Percentiles rank a stretch among this genome's conserved stretches.
Conservation (phyloP, 2,797 vertebrate species). For the Periophthalmus magnuspinnatus region DNA sequence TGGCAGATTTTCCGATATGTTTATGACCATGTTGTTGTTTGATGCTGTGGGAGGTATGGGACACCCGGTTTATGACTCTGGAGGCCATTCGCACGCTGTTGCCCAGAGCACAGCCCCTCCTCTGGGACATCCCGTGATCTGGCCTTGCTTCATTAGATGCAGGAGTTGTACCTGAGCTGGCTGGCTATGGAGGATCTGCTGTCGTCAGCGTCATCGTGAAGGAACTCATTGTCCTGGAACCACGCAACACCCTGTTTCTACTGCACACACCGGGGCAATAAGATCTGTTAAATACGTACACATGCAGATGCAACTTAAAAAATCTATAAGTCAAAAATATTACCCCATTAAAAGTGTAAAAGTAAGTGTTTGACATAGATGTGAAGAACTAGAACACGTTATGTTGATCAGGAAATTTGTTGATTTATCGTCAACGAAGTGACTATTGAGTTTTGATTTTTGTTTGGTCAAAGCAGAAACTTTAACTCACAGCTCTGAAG, state of each 20-base stretch:
- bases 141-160: conserved; percentile 50
- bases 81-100: conserved; percentile 41
- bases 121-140: conserved; percentile 53
- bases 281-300: background rate
- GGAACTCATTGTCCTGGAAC: conserved; percentile 69
- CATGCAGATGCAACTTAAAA: background rate
- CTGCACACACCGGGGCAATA: conserved; percentile 49
- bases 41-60: conserved; percentile 16
- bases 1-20: background rate
- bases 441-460: too few species aligned
- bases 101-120: conserved; percentile 43
- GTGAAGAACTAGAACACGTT: too few species aligned
- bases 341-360: too few species aligned
- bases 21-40: conserved; percentile 13
- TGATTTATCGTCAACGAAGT: too few species aligned
- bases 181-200: conserved; percentile 57
- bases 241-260: conserved; percentile 28
- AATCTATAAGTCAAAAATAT: background rate
- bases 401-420: too few species aligned
- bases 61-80: conserved; percentile 31
- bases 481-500: too few species aligned
- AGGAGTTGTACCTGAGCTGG: conserved; percentile 56
- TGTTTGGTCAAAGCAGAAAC: too few species aligned
- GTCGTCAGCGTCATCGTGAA: conserved; percentile 55
- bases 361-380: too few species aligned